Evolutionary conservation across 2,888 invertebrate species (phyloP), one percentile per base, ranked within the genome.

Genomic region (Julus scandinavius): DNA sequence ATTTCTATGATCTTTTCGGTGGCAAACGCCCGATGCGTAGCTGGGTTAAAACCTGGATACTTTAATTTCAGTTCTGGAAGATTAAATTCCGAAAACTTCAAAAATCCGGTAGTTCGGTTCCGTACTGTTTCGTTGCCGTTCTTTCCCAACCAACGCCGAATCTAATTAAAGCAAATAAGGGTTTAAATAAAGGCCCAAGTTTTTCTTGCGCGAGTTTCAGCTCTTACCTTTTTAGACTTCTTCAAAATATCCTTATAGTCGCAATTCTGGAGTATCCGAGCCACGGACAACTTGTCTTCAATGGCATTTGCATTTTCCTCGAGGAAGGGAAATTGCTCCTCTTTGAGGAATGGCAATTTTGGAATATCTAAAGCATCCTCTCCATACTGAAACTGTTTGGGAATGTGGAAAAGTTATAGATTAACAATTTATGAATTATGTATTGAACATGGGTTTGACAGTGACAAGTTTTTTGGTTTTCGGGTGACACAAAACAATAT

Each of bases 301-400:
- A 96, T 94, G 0, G 95, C 95, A 6, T 94, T 93, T 0, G 94
- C 93, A 92, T 99, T 99, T 50, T 96, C 94, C n/a, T 95, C 94
- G 9, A 99, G 93, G 91, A 99, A 97, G 29, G 94, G 93, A 58
- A 97, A 93, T 91, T 96, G 96, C 87, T 96, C 94, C 72, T 94
- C 91, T 87, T 95, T 95, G 17, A 99, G 93, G 92, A 96, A 99
- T 90, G 96, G 96, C 0, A 96, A 95, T 92, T 97, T 97, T 0
- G 95, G 93, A 86, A 99, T 96, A 91, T 99, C 99, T 90, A 97
- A 93, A 0, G 97, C 97, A 92, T 98, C 98, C 93, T 98, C 98
- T 0, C 98, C 98, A 91, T 98, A 99, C 29, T 96, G 94, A 92
- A 97, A 98, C 94, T 96, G 0, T 6, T 29, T n/a, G 20, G 29